These are phyloP conservation scores for Campylorhamphus procurvoides DNA, from an alignment of 2,113 vertebrate species.

Conservation along the genomic window DNA sequence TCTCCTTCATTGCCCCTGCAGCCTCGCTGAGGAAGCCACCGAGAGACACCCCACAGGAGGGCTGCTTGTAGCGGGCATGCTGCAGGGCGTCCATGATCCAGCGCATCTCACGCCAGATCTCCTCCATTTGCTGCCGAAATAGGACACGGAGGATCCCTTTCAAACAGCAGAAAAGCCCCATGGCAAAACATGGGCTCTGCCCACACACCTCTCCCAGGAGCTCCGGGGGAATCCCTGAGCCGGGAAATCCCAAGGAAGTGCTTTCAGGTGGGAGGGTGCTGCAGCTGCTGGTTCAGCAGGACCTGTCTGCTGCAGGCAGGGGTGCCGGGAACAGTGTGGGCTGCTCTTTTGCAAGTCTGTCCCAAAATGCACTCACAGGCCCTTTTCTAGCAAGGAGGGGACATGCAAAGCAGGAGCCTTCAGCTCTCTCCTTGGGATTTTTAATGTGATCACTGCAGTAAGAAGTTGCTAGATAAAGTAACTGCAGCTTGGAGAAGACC, in stretches of 20 bases:
- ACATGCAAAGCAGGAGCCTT: neutral
- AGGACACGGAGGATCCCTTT: neutral
- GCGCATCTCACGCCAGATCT: slow-evolving; percentile 88
- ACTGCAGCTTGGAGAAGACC: neutral
- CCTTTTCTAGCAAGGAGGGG: neutral
- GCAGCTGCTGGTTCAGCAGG: neutral
- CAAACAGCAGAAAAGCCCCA: neutral
- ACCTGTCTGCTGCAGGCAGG: neutral
- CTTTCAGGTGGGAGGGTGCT: neutral
- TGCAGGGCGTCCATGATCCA: slow-evolving; percentile 93
- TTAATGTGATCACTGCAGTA: neutral
- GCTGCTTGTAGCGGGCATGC: slow-evolving; percentile 90
- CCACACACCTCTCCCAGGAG: neutral
- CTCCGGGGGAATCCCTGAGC: neutral
- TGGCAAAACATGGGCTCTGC: neutral
- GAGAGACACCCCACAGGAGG: slow-evolving; percentile 81
- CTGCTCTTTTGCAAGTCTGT: accelerated
- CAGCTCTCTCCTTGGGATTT: neutral
- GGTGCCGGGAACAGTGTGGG: neutral
- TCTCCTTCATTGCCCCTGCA: slow-evolving; percentile 64
- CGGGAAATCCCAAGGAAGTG: neutral
- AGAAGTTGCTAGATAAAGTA: neutral
- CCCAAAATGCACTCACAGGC: neutral
- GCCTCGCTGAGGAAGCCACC: slow-evolving; percentile 82
- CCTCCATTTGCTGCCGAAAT: slow-evolving; percentile 86